Base-by-base conservation (phyloP, 2,797 vertebrate species). In the Todus mexicanus region DNA sequence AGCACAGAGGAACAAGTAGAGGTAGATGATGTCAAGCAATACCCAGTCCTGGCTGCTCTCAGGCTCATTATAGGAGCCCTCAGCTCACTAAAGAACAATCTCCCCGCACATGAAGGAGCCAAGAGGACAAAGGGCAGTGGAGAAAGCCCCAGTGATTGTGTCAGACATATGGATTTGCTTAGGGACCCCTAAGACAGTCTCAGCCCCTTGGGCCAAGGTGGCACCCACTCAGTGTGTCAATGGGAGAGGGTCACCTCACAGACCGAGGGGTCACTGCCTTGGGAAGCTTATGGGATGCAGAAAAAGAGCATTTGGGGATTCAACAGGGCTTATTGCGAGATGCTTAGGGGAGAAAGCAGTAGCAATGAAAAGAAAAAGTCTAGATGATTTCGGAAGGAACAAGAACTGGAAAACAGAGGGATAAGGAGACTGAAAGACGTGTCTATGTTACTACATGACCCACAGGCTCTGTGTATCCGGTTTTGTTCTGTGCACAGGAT, bases 191-290 rank as follows among this genome's bases (percentile, higher is more conserved):
- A 59, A 21, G 16, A 56, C 15, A 78, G 2, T 1, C 23, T 79
- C 63, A 84, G 10, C 12, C 22, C 23, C 17, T 7, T 3, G 11
- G 27, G 6, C 2, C 1, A 3, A 3, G 15, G 7, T 11, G 10
- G 0, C 33, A 69, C 3, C 9, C 37, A 33, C 3, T 27, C 38
- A 15, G 12, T 11, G 23, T 23, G 15, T 45, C 26, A 11, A 9
- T 6, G 7, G 43, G 3, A 70, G 7, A 65, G 33, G 9, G 2
- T 43, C 12, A 59, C 7, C n/a, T 59, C 43, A 22, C 10, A 66
- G 17, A 10, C 6, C 3, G 25, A 81, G 12, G 8, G 3, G 2
- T 21, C 38, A 43, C 7, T 0, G 4, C 5, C 4, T 1, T 45
- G 3, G 5, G 35, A 76, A 40, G 1, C 0, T 13, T 7, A 14